Evolutionary conservation across 2,113 vertebrate species (phyloP).

Genomic region (Panurus biarmicus): DNA sequence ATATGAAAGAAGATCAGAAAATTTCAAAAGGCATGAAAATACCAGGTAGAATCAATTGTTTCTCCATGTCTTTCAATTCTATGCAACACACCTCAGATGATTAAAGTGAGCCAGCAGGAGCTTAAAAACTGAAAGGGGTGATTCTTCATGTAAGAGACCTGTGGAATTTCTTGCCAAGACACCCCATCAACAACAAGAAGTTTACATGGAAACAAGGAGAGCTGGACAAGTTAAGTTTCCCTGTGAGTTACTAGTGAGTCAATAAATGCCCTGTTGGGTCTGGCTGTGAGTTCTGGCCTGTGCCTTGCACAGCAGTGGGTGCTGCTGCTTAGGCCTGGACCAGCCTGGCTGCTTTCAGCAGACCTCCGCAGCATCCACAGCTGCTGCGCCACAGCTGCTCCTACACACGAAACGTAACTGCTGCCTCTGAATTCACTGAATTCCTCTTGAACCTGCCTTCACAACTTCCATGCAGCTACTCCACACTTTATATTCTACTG

Average conservation of each 20-base stretch:
- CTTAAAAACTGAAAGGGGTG: background rate
- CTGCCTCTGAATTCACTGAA: background rate
- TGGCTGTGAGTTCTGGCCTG: background rate
- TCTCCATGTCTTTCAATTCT: background rate
- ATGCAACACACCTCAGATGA: background rate
- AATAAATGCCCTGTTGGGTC: background rate
- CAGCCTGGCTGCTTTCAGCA: background rate
- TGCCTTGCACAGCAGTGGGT: background rate
- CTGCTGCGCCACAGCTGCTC: background rate
- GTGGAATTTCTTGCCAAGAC: background rate
- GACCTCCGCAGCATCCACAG: background rate
- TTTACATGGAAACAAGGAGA: background rate
- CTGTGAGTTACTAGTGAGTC: background rate
- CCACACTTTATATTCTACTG: background rate
- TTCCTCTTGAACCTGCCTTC: background rate
- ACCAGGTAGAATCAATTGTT: background rate
- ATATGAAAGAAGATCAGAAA: background rate
- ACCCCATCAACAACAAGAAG: background rate
- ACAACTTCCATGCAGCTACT: background rate
- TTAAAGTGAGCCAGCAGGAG: background rate
- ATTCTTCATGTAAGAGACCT: background rate
- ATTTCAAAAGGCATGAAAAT: background rate
- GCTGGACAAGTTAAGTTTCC: background rate
- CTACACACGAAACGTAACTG: rapidly evolving
- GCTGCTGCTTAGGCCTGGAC: background rate